Percentiles rank a stretch among this genome's conserved stretches.
Evolutionary conservation across 2,888 invertebrate species (phyloP).

Genomic region (Pachydiplax longipennis): DNA sequence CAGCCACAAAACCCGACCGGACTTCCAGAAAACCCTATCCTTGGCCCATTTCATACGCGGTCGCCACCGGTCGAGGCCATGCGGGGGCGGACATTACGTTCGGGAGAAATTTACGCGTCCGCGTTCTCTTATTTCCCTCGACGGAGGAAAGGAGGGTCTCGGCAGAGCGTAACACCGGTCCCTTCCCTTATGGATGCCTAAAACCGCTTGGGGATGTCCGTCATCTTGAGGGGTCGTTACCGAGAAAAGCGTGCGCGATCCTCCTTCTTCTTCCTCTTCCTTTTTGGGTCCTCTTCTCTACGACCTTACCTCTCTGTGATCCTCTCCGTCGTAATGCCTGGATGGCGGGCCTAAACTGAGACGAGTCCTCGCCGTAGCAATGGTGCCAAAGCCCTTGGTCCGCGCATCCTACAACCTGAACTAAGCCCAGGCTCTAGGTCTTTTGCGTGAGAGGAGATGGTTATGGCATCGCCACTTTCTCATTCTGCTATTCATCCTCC

Average conservation of each 20-base stretch:
- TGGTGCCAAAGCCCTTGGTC: background rate
- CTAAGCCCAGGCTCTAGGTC: background rate
- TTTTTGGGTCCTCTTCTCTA: background rate
- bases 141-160: background rate
- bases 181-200: slow-evolving; percentile 33
- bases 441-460: background rate
- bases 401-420: background rate
- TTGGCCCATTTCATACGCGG: background rate
- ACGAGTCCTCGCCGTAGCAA: background rate
- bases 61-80: background rate
- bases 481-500: background rate
- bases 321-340: background rate
- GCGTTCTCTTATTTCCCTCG: background rate
- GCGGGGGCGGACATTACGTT: background rate
- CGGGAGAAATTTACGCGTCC: background rate
- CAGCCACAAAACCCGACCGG: background rate
- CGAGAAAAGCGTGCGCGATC: background rate
- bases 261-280: slow-evolving; percentile 5
- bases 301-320: background rate
- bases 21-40: background rate
- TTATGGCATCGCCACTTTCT: background rate
- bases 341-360: background rate
- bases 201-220: slow-evolving; percentile 32
- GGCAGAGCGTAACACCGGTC: slow-evolving; percentile 36
- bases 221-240: slow-evolving; percentile 42